Base-by-base conservation (phyloP, 1,140 invertebrate species). In the Tribolium castaneum region DNA sequence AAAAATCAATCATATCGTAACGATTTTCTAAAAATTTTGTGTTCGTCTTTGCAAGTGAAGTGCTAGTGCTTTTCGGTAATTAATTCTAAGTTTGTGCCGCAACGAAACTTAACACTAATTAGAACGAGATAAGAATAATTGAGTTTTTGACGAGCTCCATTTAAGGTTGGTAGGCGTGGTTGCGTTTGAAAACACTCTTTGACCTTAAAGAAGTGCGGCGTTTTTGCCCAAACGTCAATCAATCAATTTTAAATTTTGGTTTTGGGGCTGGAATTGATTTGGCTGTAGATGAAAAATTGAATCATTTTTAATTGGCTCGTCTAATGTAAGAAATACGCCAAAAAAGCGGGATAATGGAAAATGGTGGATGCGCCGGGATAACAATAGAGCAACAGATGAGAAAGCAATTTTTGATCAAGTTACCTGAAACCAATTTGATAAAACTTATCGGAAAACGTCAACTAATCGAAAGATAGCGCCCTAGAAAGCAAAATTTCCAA, bases 1-100 rank as follows among this genome's bases (percentile, higher is more conserved):
- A 30, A 1, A 30, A 30, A 72, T 72, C 39, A 72, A 72, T 72
- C 70, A 72, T 72, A 72, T 72, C 70, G 30, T 45, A n/a, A 34
- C 13, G 70, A 30, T 35, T 70, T 70, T 56, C 12, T 9, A 16
- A 9, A 59, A 72, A 50, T n/a, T 49, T 50, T n/a, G n/a, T 45
- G 39, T 45, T 9, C 39, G 10, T 2, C 1, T 10, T 10, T 10
- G 5, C 39, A 45, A 45, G 39, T 45, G 39, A 9, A 45, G 39
- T 45, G 39, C 9, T 39, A 39, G 34, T 39, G 34, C 6, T 39
- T 39, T 1, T 45, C n/a, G 39, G 2, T 39, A 39, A 39, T 39
- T 39, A 39, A n/a, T n/a, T n/a, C n/a, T 25, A 25, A 30, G 3
- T 30, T 30, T 30, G 25, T 30, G 16, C 6, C 16, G 10, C 9